phyloP scores from a whole-genome alignment of 2,797 vertebrate species.

The Darevskia nairensis region DNA sequence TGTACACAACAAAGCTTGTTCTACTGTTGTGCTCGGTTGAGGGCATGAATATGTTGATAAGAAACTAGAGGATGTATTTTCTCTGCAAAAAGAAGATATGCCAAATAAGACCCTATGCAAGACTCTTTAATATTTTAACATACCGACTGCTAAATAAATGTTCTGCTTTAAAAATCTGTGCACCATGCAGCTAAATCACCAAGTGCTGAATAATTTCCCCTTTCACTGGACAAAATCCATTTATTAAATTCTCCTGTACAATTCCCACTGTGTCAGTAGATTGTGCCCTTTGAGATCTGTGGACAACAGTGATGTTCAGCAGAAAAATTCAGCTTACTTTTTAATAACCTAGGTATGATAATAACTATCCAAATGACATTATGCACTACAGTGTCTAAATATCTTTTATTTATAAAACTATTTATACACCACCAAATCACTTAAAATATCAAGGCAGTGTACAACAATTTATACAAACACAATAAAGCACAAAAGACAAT shows the following conservation, averaged over 20 bases:
- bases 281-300: not conserved
- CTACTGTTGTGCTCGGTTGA: slow-evolving; percentile 75
- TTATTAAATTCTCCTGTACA: not conserved
- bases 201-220: not conserved
- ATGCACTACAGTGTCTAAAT: not conserved
- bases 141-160: not conserved
- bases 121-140: not conserved
- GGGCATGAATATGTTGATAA: slow-evolving; percentile 87
- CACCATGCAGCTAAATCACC: not conserved
- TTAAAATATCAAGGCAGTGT: too few species aligned
- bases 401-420: too few species aligned
- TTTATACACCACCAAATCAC: too few species aligned
- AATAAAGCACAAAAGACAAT: too few species aligned
- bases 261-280: not conserved
- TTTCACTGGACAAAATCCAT: not conserved
- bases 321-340: not conserved
- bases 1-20: slow-evolving; percentile 80
- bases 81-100: slow-evolving; percentile 71
- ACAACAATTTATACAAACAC: too few species aligned
- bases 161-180: slow-evolving; percentile 18
- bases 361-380: not conserved
- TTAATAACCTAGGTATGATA: not conserved
- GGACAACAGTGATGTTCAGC: not conserved
- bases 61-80: slow-evolving; percentile 84
- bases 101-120: slow-evolving; percentile 10